phyloP scores from a whole-genome alignment of 2,888 invertebrate species.

The Megalurothrips usitatus region DNA sequence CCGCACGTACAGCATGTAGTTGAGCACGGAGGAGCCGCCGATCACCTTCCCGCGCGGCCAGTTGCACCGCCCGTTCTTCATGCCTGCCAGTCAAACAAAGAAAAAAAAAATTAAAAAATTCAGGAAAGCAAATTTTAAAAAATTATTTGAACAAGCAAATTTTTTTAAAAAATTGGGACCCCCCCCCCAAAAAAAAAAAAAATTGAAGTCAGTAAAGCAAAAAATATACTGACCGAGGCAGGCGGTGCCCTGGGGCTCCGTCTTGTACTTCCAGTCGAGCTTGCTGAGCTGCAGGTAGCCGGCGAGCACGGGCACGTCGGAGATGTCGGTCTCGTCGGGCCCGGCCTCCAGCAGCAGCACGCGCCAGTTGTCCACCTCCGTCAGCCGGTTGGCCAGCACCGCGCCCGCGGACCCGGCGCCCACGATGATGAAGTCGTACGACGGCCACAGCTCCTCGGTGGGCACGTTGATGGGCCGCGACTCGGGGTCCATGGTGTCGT shows the following conservation, averaged over 20 bases:
- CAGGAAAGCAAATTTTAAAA: background rate
- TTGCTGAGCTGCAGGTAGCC: slow-evolving; percentile 81
- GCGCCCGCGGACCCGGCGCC: slow-evolving; percentile 81
- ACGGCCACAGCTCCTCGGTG: slow-evolving; percentile 58
- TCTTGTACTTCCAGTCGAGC: slow-evolving; percentile 90
- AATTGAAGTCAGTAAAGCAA: background rate
- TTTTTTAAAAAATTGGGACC: too few relatives aligned
- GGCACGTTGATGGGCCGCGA: slow-evolving; percentile 66
- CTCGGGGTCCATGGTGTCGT: slow-evolving; percentile 78
- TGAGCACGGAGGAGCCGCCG: slow-evolving; percentile 83
- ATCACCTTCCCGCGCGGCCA: slow-evolving; percentile 90
- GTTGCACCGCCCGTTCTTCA: slow-evolving; percentile 78
- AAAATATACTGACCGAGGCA: slow-evolving; percentile 63
- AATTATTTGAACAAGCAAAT: background rate
- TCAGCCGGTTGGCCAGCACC: slow-evolving; percentile 76
- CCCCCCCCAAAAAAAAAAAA: background rate
- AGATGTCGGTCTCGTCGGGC: slow-evolving; percentile 85
- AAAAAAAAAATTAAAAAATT: background rate
- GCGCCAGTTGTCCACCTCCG: slow-evolving; percentile 74
- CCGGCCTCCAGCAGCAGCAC: slow-evolving; percentile 80
- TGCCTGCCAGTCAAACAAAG: slow-evolving; percentile 53
- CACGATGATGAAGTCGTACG: slow-evolving; percentile 80
- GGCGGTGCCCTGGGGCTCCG: slow-evolving; percentile 76
- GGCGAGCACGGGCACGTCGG: slow-evolving; percentile 81
- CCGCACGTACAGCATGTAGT: slow-evolving; percentile 86